Conservation (phyloP, 2,888 invertebrate species). For the Danaus chrysippus region DNA sequence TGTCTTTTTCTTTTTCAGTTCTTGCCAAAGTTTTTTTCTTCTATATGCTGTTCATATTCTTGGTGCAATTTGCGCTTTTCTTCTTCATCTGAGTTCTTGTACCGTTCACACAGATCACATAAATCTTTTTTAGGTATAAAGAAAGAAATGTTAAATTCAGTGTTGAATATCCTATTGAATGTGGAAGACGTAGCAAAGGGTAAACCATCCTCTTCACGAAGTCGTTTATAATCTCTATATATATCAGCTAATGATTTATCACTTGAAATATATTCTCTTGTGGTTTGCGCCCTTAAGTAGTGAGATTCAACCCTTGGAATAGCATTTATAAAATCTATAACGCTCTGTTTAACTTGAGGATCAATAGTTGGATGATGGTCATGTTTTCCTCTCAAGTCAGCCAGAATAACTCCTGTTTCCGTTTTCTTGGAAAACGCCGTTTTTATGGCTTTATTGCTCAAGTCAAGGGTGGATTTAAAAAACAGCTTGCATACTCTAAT, state of each 20-base stretch:
- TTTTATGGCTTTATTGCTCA: constrained; percentile 24
- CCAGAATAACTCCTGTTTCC: constrained; percentile 11
- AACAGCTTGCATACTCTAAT: constrained; percentile 26
- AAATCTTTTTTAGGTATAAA: constrained; percentile 31
- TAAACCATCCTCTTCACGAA: constrained; percentile 24
- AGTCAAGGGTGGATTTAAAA: constrained; percentile 28
- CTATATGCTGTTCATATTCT: neutral
- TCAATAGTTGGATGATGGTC: constrained; percentile 25
- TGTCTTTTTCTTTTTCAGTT: constrained; percentile 11
- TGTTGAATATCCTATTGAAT: constrained; percentile 35
- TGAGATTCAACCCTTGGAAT: constrained; percentile 34
- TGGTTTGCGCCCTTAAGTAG: constrained; percentile 29
- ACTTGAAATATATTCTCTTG: too few species aligned
- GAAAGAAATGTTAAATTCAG: constrained; percentile 20
- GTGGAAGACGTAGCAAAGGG: constrained; percentile 25
- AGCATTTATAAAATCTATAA: constrained; percentile 29
- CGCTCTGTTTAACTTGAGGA: constrained; percentile 25
- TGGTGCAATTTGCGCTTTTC: constrained; percentile 13
- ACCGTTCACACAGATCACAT: constrained; percentile 21
- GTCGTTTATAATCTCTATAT: constrained; percentile 23
- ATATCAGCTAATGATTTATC: constrained; percentile 31
- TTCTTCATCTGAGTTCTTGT: constrained; percentile 13
- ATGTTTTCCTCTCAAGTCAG: constrained; percentile 32
- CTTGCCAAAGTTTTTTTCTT: constrained; percentile 7
- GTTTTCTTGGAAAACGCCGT: constrained; percentile 22